A percentile compares a stretch with the other conserved stretches of the same genome.
phyloP scores from a whole-genome alignment of 2,888 invertebrate genomes.

The Psococerastis gibbosa region DNA sequence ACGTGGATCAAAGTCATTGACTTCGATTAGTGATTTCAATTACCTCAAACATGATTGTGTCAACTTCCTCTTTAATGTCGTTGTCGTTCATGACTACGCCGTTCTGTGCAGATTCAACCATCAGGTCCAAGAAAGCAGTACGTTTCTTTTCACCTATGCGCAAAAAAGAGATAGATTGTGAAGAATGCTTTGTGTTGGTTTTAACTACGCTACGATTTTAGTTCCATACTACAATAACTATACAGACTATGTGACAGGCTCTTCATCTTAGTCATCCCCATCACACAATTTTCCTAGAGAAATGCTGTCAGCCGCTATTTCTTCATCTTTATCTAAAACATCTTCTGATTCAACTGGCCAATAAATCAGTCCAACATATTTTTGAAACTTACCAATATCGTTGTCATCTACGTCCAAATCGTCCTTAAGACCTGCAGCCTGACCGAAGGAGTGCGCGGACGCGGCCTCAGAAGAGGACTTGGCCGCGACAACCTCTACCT shows the following conservation, averaged over 20 bases:
- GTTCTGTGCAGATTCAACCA: constrained; percentile 68
- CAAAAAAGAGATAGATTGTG: not conserved
- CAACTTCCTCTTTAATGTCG: constrained; percentile 72
- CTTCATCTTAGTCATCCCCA: too few relatives aligned
- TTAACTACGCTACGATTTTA: not conserved
- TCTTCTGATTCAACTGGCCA: too few relatives aligned
- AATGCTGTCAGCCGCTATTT: too few relatives aligned
- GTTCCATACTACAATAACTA: too few relatives aligned
- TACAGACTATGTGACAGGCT: too few relatives aligned
- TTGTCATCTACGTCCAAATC: constrained; percentile 69
- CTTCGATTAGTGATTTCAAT: too few relatives aligned
- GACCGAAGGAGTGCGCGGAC: constrained; percentile 49
- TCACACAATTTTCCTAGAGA: too few relatives aligned
- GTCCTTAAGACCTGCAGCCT: constrained; percentile 51
- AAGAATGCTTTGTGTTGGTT: not conserved
- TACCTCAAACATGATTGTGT: constrained; percentile 78
- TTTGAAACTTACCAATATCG: constrained; percentile 37
- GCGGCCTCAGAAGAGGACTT: constrained; percentile 33
- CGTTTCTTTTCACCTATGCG: constrained; percentile 53
- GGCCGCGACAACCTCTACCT: constrained; percentile 21
- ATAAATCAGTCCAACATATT: not conserved
- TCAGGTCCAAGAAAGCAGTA: constrained; percentile 70
- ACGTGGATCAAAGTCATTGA: too few relatives aligned
- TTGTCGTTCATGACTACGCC: constrained; percentile 51
- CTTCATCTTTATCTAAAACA: too few relatives aligned